Percentiles rank a stretch among this genome's conserved stretches.
These are phyloP conservation scores for Peromyscus melanophrys DNA, from an alignment of 2,797 vertebrate genomes.

Conservation along the genomic window DNA sequence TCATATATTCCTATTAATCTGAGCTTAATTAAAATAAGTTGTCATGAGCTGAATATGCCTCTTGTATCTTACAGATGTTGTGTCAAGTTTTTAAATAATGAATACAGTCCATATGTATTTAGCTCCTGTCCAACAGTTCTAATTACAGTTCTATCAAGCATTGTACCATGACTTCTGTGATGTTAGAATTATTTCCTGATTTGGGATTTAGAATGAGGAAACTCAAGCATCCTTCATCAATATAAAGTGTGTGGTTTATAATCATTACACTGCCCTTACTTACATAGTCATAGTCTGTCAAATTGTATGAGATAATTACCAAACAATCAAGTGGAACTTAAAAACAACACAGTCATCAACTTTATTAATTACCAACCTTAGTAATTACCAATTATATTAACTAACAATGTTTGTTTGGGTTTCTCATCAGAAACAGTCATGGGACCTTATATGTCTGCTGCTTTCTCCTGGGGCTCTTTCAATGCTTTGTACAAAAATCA, in stretches of 20 bases:
- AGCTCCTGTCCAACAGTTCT: background rate
- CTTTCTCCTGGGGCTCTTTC: background rate
- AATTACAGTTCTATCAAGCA: background rate
- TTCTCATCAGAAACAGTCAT: background rate
- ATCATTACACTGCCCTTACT: background rate
- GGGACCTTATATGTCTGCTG: background rate
- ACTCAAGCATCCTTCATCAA: background rate
- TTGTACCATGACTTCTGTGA: background rate
- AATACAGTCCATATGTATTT: conserved; percentile 2
- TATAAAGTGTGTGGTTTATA: background rate
- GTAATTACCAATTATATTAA: background rate
- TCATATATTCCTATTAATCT: conserved; percentile 59
- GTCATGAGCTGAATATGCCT: background rate
- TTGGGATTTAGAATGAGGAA: background rate
- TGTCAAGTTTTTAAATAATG: background rate
- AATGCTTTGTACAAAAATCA: background rate
- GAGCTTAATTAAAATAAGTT: conserved; percentile 53
- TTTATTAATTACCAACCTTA: background rate
- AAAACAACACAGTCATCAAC: background rate
- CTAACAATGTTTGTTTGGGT: background rate
- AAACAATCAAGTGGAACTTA: conserved; percentile 3
- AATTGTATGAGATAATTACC: background rate
- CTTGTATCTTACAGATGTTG: background rate
- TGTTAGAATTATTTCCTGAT: background rate
- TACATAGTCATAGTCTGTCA: background rate